These are phyloP conservation scores for Epinephelus malabaricus DNA, from an alignment of 2,797 vertebrate genomes.

Conservation along the genomic window DNA sequence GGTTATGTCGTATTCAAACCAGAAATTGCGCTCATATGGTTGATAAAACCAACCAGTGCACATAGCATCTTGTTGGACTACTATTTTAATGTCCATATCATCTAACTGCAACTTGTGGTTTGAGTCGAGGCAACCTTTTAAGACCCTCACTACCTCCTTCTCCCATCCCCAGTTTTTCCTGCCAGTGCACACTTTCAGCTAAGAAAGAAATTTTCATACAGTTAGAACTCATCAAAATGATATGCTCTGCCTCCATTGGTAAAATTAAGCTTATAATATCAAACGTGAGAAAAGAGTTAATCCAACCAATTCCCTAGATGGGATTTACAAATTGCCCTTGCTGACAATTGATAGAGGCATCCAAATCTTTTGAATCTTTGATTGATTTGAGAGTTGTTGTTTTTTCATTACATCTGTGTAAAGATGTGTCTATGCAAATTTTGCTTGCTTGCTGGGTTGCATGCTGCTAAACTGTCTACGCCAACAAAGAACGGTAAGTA, in stretches of 20 bases:
- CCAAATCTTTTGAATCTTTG: conserved; percentile 2
- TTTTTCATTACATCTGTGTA: conserved; percentile 4
- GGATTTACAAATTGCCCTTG: neutral
- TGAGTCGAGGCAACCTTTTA: conserved; percentile 1
- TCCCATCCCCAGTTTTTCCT: neutral
- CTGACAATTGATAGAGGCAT: neutral
- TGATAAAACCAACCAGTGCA: neutral
- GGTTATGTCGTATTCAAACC: neutral
- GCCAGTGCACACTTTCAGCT: neutral
- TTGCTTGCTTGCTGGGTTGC: conserved; percentile 2
- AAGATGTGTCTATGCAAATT: neutral
- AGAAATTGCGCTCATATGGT: neutral
- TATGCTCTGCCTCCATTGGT: neutral
- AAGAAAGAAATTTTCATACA: neutral
- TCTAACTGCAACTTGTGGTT: neutral
- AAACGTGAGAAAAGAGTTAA: neutral
- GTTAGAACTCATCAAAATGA: neutral
- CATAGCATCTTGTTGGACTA: neutral
- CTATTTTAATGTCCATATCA: neutral
- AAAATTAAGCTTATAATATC: neutral
- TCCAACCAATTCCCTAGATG: neutral
- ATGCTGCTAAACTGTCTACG: neutral
- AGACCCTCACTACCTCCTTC: neutral
- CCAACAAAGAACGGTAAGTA: neutral
- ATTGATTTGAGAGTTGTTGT: conserved; percentile 13